Base-by-base conservation (phyloP, 2,888 invertebrate species). In the Dascillus cervinus region DNA sequence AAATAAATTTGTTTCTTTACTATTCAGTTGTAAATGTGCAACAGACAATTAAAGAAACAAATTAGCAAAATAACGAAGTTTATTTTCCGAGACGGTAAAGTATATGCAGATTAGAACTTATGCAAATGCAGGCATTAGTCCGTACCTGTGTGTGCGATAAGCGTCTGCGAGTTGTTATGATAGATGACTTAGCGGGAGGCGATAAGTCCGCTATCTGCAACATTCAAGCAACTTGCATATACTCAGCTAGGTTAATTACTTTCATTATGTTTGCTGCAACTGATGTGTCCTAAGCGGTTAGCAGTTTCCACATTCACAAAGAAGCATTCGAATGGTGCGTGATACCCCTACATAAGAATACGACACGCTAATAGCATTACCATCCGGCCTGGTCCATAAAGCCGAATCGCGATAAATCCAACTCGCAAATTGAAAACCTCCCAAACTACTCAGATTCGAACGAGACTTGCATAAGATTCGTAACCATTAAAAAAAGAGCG, bases 71-170 rank as follows among this genome's bases (percentile, higher is more conserved):
- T 17, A 6, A 8, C 17, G 50, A 41, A 48, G 48, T 53, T 50
- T 47, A 44, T 46, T 39, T 39, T 34, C 29, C 17, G 35, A 39
- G 35, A 39, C 36, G 37, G 37, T 40, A 48, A 53, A 55, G 52
- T 51, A 51, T 53, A 57, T 55, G 56, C 53, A 55, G 55, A 57
- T 57, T 56, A 55, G 52, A 55, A 56, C 51, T 55, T 56, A 57
- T 57, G 57, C 55, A 57, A 57, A 57, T 56, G 47, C 45, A 47
- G 44, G 37, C 44, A 49, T 50, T 50, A 52, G 49, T 46, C 50
- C 44, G 44, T 43, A 41, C 43, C 41, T 39, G 43, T 41, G 45
- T 39, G 29, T 37, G 41, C 44, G 49, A 52, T 49, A 50, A n/a
- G 46, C 43, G 37, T 26, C 37, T 28, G 30, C 34, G 13, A 37